Evolutionary conservation across 92 coral and sea anemone genomes (phyloP).

Genomic region (Palythoa caribaeorum): DNA sequence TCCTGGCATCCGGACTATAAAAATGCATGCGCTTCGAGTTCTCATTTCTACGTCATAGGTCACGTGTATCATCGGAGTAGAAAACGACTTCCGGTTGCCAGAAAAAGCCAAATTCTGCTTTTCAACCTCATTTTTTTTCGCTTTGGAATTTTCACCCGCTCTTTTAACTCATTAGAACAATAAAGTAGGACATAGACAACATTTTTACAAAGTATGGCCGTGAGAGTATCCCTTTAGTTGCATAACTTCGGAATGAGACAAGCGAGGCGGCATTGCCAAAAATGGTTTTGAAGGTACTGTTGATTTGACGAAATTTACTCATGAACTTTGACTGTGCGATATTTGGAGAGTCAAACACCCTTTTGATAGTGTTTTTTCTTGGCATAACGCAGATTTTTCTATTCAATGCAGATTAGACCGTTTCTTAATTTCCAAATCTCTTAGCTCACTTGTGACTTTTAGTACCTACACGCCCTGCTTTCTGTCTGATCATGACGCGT

Average conservation of each 20-base stretch:
- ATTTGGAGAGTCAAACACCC: not conserved
- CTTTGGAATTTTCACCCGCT: too few species aligned
- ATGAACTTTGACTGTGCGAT: not conserved
- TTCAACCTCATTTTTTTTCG: too few species aligned
- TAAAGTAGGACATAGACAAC: too few species aligned
- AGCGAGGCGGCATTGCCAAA: not conserved
- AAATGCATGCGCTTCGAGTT: too few species aligned
- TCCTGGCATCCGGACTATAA: too few species aligned
- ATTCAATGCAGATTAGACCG: not conserved
- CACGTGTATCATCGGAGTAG: too few species aligned
- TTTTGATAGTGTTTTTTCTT: not conserved
- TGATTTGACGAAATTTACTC: not conserved
- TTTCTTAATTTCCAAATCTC: not conserved
- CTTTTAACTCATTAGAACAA: too few species aligned
- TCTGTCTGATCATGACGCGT: not conserved
- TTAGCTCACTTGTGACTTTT: not conserved
- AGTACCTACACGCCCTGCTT: not conserved
- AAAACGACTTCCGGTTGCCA: too few species aligned
- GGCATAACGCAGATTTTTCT: not conserved
- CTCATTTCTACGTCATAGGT: too few species aligned
- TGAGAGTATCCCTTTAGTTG: not conserved
- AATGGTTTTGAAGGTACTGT: not conserved
- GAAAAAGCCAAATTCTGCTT: too few species aligned
- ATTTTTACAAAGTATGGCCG: too few species aligned
- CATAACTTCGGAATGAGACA: not conserved